phyloP scores from a whole-genome alignment of 2,888 invertebrate species.

The Dichetophora obliterata region DNA sequence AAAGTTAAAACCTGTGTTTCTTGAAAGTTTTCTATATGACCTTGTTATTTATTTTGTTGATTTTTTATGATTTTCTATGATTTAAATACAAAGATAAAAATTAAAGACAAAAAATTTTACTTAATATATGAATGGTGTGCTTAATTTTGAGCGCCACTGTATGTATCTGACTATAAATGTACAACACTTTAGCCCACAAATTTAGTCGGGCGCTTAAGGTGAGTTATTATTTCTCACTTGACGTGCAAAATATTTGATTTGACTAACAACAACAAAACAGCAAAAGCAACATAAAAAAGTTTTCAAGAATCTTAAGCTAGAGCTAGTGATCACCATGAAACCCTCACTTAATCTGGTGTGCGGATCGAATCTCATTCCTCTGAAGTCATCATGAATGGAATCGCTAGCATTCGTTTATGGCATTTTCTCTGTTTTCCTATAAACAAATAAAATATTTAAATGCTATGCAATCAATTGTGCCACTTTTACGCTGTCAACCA shows the following conservation, averaged over 20 bases:
- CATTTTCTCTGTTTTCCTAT: slow-evolving; percentile 1
- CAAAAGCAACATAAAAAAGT: background rate
- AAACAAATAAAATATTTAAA: slow-evolving; percentile 41
- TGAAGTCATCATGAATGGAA: background rate
- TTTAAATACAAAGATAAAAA: too few relatives aligned
- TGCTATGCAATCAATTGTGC: slow-evolving; percentile 50
- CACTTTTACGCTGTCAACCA: slow-evolving; percentile 3
- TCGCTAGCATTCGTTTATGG: slow-evolving; percentile 8
- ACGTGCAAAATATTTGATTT: slow-evolving; percentile 9
- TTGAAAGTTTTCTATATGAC: too few relatives aligned
- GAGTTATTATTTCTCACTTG: slow-evolving; percentile 48
- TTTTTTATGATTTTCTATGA: too few relatives aligned
- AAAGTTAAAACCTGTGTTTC: too few relatives aligned
- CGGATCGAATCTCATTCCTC: background rate
- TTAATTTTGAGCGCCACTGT: too few relatives aligned
- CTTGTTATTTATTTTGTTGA: too few relatives aligned
- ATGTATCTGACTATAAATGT: background rate
- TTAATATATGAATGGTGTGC: too few relatives aligned
- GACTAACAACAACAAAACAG: slow-evolving; percentile 5
- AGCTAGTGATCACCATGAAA: background rate
- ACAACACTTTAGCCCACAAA: slow-evolving; percentile 46
- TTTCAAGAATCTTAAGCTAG: background rate
- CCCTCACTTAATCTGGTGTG: slow-evolving; percentile 1
- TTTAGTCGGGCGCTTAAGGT: slow-evolving; percentile 30
- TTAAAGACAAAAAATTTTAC: too few relatives aligned